Base-by-base conservation (phyloP, 2,888 invertebrate species). In the Diarsia mendica region DNA sequence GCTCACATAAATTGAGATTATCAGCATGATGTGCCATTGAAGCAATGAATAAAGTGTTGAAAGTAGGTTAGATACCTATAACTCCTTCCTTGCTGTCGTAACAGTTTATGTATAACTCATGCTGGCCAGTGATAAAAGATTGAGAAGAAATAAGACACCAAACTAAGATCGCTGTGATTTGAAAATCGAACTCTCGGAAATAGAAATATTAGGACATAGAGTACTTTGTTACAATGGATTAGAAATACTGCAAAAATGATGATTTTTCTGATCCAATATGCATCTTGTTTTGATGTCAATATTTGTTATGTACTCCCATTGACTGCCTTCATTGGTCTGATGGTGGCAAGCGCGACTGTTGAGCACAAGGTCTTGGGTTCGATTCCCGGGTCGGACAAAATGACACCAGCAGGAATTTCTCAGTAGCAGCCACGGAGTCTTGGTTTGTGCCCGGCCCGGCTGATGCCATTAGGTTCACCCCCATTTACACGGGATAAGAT, bases 21-120 rank as follows among this genome's bases (percentile, higher is more conserved):
- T 83, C 71, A 71, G 78, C 66, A 76, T 79, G 78, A 82, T 72
- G 70, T 75, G 39, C 72, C 55, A 83, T 85, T 79, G 74, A 80
- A 76, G 73, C 77, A 87, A 83, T 83, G 77, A 85, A 77, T 83
- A 78, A 84, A 83, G 65, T 75, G 75, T 60, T 75, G 63, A 74
- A 87, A 85, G 75, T 83, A 87, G 85, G 85, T 85, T 85, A 73
- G n/a, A 8, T 61, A 28, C 49, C 49, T 61, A 28, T 58, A 67
- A 75, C 65, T 72, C 70, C 75, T 78, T 76, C 72, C 74, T 78
- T 72, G 46, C 72, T 68, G 23, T 64, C 61, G 53, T 58, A 67
- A 72, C 28, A 69, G 67, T 74, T 69, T 75, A 72, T 86, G 74
- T 76, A 80, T 80, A 78, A 53, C 44, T 67, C 64, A 68, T 76